Conservation (phyloP, 2,888 invertebrate genomes). For the Chaetogeoica ovagalla region DNA sequence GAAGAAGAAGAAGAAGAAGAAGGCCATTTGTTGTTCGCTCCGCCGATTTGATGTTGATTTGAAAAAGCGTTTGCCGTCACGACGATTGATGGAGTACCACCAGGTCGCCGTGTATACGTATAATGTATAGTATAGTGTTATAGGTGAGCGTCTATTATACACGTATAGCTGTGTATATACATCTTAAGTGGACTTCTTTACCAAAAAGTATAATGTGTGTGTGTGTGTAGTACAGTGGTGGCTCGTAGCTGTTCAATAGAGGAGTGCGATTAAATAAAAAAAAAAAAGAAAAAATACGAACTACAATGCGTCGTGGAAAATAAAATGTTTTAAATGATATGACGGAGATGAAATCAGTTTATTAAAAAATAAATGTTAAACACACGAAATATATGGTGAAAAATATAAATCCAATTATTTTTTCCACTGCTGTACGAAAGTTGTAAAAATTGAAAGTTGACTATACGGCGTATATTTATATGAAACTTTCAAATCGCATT, state of each 20-base stretch:
- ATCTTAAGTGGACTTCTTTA: not conserved
- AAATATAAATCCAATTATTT: no score
- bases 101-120: not conserved
- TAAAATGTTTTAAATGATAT: not conserved
- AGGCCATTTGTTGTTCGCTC: constrained; percentile 46
- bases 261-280: no score
- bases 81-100: constrained; percentile 51
- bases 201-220: not conserved
- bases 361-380: no score
- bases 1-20: no score
- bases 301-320: no score
- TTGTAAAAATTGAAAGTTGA: not conserved
- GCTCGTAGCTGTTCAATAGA: no score
- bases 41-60: constrained; percentile 49
- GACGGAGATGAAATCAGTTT: no score
- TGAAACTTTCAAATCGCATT: no score
- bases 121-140: not conserved
- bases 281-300: no score
- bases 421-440: not conserved
- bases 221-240: no score
- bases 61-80: constrained; percentile 53
- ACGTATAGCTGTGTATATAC: not conserved
- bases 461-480: no score
- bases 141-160: constrained; percentile 27
- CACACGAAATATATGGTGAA: no score